These are phyloP conservation scores for Larimichthys crocea DNA, from an alignment of 2,113 vertebrate species.

Conservation along the genomic window DNA sequence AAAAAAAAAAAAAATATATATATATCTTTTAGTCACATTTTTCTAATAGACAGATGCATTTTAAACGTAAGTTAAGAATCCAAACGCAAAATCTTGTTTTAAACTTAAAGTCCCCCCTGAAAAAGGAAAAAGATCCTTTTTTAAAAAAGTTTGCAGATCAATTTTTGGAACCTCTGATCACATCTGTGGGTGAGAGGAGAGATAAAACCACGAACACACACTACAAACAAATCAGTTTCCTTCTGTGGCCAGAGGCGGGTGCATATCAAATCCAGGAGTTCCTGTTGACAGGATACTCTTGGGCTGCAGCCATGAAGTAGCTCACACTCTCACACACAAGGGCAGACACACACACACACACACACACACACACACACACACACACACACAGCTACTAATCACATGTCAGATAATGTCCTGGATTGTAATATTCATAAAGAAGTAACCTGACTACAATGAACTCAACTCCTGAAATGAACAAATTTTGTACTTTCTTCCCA, in stretches of 20 bases:
- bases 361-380: not conserved
- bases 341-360: not conserved
- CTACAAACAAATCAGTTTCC: conserved; percentile 80
- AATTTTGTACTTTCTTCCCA: not conserved
- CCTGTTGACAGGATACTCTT: conserved; percentile 84
- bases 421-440: conserved; percentile 18
- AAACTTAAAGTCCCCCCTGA: not conserved
- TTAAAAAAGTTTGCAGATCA: not conserved
- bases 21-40: not conserved
- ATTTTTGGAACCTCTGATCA: conserved; percentile 37
- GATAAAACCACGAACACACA: conserved; percentile 42
- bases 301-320: conserved; percentile 64
- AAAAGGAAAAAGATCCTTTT: not conserved
- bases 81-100: not conserved
- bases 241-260: conserved; percentile 62
- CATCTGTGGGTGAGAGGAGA: conserved; percentile 38
- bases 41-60: not conserved
- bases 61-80: not conserved
- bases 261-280: conserved; percentile 79
- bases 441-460: not conserved
- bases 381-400: conserved; percentile 14
- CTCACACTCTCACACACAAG: conserved; percentile 49
- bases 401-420: conserved; percentile 35
- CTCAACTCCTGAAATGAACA: not conserved
- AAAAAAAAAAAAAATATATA: too few species aligned